Evolutionary conservation across 2,888 invertebrate genomes (phyloP).

Genomic region (Campopleginae sp.): DNA sequence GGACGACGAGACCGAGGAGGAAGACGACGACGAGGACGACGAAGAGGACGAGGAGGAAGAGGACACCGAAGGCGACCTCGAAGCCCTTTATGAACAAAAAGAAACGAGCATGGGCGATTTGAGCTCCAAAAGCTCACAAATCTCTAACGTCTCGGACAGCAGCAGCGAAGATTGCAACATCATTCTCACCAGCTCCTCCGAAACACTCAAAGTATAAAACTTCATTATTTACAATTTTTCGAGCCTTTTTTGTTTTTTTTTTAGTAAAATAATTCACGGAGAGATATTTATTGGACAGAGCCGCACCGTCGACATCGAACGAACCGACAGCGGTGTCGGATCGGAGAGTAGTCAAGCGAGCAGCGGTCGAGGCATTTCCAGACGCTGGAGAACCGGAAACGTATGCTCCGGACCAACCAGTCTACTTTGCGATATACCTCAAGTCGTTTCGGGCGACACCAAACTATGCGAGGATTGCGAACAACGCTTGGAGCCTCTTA

Average conservation of each 20-base stretch:
- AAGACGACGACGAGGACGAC: slow-evolving; percentile 78
- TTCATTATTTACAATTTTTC: no score
- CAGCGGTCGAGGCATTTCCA: slow-evolving; percentile 86
- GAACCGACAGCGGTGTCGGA: slow-evolving; percentile 96
- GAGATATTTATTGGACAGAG: slow-evolving; percentile 72
- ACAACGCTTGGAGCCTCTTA: slow-evolving; percentile 90
- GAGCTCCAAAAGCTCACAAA: slow-evolving; percentile 90
- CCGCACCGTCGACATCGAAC: slow-evolving; percentile 91
- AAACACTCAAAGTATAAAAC: slow-evolving; percentile 78
- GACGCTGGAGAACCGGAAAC: slow-evolving; percentile 80
- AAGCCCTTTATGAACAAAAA: slow-evolving; percentile 84
- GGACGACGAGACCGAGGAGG: slow-evolving; percentile 70
- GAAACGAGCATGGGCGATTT: slow-evolving; percentile 85
- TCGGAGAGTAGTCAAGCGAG: slow-evolving; percentile 96
- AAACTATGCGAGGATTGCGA: slow-evolving; percentile 96
- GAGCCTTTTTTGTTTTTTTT: no score
- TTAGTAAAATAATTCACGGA: not conserved
- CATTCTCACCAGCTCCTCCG: slow-evolving; percentile 84
- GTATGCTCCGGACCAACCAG: slow-evolving; percentile 83
- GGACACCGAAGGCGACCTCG: slow-evolving; percentile 86
- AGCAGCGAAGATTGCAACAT: slow-evolving; percentile 93
- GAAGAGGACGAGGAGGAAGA: slow-evolving; percentile 73
- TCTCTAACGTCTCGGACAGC: slow-evolving; percentile 93
- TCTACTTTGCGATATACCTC: slow-evolving; percentile 86
- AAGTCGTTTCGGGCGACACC: slow-evolving; percentile 81